These are phyloP conservation scores for Dendrocincla fuliginosa DNA, from an alignment of 2,797 vertebrate species.

Conservation along the genomic window DNA sequence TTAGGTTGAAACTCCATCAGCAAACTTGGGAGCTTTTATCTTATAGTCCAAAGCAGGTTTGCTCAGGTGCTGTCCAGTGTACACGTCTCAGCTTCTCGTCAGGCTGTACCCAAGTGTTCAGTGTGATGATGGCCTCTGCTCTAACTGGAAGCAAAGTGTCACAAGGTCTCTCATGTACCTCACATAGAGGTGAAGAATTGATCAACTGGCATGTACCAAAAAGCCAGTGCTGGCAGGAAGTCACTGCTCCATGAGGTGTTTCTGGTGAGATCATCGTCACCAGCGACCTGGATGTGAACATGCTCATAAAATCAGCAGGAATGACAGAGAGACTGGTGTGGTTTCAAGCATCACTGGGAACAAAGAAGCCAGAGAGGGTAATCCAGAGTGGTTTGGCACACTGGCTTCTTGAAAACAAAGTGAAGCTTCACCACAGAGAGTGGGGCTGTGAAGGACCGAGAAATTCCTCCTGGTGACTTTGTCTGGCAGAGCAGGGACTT, in stretches of 20 bases:
- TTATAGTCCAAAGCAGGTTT: not conserved
- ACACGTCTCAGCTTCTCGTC: not conserved
- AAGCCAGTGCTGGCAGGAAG: not conserved
- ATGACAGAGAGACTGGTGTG: not conserved
- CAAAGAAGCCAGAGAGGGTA: not conserved
- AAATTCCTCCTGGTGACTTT: not conserved
- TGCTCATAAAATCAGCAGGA: not conserved
- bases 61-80: not conserved
- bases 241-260: not conserved
- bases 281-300: not conserved
- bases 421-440: not conserved
- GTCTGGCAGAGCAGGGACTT: not conserved
- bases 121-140: not conserved
- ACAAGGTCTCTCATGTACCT: not conserved
- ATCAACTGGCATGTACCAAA: rapidly evolving
- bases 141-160: not conserved
- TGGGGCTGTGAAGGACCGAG: not conserved
- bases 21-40: not conserved
- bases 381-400: not conserved
- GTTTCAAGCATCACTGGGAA: not conserved
- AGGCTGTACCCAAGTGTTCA: not conserved
- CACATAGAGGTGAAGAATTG: not conserved
- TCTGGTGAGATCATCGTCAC: not conserved
- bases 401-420: not conserved
- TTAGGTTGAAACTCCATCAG: not conserved